Base-by-base conservation (phyloP, 2,888 invertebrate genomes). In the Cylindroiulus punctatus region DNA sequence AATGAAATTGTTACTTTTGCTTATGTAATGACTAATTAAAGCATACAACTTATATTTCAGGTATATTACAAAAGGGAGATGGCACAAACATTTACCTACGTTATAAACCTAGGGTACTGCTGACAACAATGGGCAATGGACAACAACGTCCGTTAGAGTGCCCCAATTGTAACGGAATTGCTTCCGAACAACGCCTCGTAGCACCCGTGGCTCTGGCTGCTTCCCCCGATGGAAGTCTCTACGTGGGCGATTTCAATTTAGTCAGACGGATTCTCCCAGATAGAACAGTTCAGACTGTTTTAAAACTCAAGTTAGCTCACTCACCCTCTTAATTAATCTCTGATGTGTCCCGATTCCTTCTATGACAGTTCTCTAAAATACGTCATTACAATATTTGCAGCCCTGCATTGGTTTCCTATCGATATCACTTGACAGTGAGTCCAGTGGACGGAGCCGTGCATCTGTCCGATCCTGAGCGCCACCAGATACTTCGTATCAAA, bases 61-160 rank as follows among this genome's bases (percentile, higher is more conserved):
- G 97, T 32, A 98, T 99, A 88, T 92, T 99, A 82, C 98, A 99
- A 91, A 98, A 98, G 91, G 99, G 99, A 65, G 98, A 98, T 90
- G 99, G 99, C 86, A 96, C 97, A 1, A 95, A 97, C 81, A 93
- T 98, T 52, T 98, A 98, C 91, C 94, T 99, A 91, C 98, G 97
- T 90, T 96, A 96, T 90, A 96, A 97, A 90, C 97, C 97, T 82
- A 93, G 96, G 89, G 90, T 91, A 76, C 95, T 98, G 8, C 95
- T 90, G 7, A 97, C 97, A 82, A 95, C 97, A 0, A 96, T 98
- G 95, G 98, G 98, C 22, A 97, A 96, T 22, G 97, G 97, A 0
- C 93, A 96, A 86, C 96, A 97, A 90, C 93, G 98, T 83, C 93
- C 95, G 4, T 92, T 98, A 52, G 94, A 95, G 88, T 97, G 97